Base-by-base conservation (phyloP, 2,113 vertebrate genomes). In the Saiga tatarica region DNA sequence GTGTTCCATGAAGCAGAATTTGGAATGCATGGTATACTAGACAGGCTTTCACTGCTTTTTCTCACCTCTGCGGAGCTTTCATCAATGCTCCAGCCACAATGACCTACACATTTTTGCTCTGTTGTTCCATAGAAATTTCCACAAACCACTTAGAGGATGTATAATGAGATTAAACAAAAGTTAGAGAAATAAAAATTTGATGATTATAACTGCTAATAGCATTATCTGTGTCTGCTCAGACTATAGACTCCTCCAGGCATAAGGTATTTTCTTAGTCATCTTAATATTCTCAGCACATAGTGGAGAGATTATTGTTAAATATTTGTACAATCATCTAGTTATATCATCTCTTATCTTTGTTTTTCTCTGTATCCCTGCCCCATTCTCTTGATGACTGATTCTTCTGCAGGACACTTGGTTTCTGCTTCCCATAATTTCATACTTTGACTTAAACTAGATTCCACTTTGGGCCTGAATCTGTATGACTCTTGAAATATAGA, bases 251-350 rank as follows among this genome's bases (percentile, higher is more conserved):
- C 36, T 93, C 23, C 33, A 82, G 87, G 78, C 67, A 91, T 39
- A 47, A 89, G 16, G 36, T 53, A 62, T 84, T 85, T 96, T 60
- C 53, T 86, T 67, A 50, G 39, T n/a, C 23, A 76, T 83, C 81
- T 96, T 89, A 87, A 94, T 64, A 89, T 85, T 93, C 64, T 85
- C n/a, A 94, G 57, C 39, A 85, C 53, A 62, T 11, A 33, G n/a
- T 50, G 17, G 12, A 71, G 71, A 76, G 11, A 26, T 25, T 76
- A 42, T 42, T 87, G 36, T 94, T 96, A 81, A 93, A 90, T 89
- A 92, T 91, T 82, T 94, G 47, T 87, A 89, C 30, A 95, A 28
- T 78, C 52, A 10, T 45, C 6, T 81, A 53, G 15, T 6, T 60
- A 8, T 33, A n/a, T 19, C 23, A 2, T 36, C 39, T 59, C 45